Percentiles rank a stretch among this genome's conserved stretches.
Evolutionary conservation across 2,797 vertebrate species (phyloP).

Genomic region (Babyrousa celebensis): DNA sequence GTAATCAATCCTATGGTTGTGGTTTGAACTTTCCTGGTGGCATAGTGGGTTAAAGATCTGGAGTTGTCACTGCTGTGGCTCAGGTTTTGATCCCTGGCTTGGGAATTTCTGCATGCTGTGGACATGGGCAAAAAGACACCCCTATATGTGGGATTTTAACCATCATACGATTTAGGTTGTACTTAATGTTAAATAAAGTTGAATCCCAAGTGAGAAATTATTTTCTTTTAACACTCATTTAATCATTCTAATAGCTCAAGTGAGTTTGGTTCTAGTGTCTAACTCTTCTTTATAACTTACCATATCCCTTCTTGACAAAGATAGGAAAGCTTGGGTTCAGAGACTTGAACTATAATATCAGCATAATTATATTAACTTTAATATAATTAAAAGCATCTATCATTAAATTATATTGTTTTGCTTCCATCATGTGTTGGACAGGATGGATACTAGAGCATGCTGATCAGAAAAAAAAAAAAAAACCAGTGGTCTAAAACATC

Average conservation of each 20-base stretch:
- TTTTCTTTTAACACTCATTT: not conserved
- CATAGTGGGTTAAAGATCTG: too few relatives aligned
- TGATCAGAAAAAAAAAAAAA: conserved; percentile 26
- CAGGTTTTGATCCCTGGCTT: too few relatives aligned
- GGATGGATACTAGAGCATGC: not conserved
- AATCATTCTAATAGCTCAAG: not conserved
- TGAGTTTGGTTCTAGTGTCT: not conserved
- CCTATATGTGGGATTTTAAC: not conserved
- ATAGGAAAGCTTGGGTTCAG: not conserved
- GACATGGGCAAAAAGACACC: too few relatives aligned
- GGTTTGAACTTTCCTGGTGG: too few relatives aligned
- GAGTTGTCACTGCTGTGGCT: too few relatives aligned
- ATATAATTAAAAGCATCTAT: conserved; percentile 75
- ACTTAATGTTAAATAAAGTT: not conserved
- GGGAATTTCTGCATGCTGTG: too few relatives aligned
- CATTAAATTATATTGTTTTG: conserved; percentile 62
- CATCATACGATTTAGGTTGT: not conserved
- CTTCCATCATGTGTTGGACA: conserved; percentile 49
- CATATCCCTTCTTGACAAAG: not conserved
- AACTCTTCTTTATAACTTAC: not conserved
- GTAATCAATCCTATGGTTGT: not conserved
- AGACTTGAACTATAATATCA: conserved; percentile 36
- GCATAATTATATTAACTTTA: conserved; percentile 56
- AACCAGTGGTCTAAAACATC: not conserved
- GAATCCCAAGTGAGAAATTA: not conserved